Conservation (phyloP, 2,797 vertebrate genomes). For the Uromys caudimaculatus region DNA sequence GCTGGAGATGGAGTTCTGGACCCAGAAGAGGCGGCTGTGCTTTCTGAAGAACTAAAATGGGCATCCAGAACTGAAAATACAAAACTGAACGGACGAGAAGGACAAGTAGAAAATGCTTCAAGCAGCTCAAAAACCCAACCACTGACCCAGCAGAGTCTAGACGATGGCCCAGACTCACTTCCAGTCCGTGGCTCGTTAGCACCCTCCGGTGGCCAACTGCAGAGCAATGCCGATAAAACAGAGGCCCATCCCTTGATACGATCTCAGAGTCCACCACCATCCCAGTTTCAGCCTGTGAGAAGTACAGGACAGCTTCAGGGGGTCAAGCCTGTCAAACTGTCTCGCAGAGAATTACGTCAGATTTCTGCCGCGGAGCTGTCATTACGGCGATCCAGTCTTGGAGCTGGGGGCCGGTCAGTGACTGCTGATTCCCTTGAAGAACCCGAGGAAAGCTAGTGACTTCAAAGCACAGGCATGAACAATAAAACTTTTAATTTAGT, state of each 20-base stretch:
- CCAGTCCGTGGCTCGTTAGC: constrained; percentile 51
- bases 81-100: constrained; percentile 73
- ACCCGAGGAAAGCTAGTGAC: constrained; percentile 82
- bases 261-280: constrained; percentile 56
- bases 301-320: constrained; percentile 79
- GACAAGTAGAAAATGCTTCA: constrained; percentile 74
- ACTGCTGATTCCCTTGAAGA: constrained; percentile 91
- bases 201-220: constrained; percentile 63
- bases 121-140: constrained; percentile 67
- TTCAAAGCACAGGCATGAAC: constrained; percentile 79
- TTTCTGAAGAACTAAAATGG: constrained; percentile 83
- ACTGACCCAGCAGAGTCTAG: constrained; percentile 68
- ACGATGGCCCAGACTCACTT: constrained; percentile 72
- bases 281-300: constrained; percentile 71
- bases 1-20: constrained; percentile 71
- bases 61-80: constrained; percentile 76
- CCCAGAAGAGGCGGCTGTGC: constrained; percentile 70
- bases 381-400: constrained; percentile 83
- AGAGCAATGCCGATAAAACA: constrained; percentile 71
- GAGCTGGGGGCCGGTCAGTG: constrained; percentile 83
- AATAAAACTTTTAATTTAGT: constrained; percentile 41
- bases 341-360: constrained; percentile 89
- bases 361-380: constrained; percentile 87
- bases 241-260: constrained; percentile 72
- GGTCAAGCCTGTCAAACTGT: constrained; percentile 88